A percentile compares a stretch with the other conserved stretches of the same genome.
Conservation (phyloP, 2,797 vertebrate genomes). For the Margarornis squamiger region DNA sequence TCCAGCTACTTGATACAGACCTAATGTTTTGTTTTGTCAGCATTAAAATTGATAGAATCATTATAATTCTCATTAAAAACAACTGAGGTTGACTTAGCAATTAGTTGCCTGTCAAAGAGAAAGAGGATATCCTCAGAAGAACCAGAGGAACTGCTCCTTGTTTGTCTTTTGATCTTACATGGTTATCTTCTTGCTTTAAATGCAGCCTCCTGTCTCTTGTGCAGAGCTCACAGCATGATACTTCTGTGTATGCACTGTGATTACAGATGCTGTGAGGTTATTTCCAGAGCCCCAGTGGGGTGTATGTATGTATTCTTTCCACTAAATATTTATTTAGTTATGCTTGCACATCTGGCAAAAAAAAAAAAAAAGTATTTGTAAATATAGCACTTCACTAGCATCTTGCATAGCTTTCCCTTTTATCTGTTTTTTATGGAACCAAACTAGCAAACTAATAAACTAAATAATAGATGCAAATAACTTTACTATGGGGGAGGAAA, state of each 20-base stretch:
- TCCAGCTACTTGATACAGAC: background rate
- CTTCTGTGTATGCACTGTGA: background rate
- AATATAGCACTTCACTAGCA: background rate
- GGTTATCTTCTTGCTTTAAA: constrained; percentile 14
- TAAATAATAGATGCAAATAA: background rate
- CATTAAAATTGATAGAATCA: background rate
- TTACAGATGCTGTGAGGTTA: constrained; percentile 20
- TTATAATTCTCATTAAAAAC: constrained; percentile 28
- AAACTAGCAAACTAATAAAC: background rate
- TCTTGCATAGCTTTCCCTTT: background rate
- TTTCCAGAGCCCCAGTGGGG: constrained; percentile 4
- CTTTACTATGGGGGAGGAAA: background rate
- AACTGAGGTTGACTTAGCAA: background rate
- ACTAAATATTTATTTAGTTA: constrained; percentile 31
- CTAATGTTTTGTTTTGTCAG: background rate
- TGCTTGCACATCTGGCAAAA: background rate
- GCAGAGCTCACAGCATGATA: background rate
- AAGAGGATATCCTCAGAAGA: constrained; percentile 30
- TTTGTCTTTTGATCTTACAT: constrained; percentile 40
- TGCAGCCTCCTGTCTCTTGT: background rate
- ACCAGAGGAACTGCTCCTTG: background rate
- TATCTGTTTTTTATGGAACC: background rate
- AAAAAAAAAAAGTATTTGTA: background rate
- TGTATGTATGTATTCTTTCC: background rate
- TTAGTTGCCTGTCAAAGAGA: constrained; percentile 16